A percentile compares a stretch with the other conserved stretches of the same genome.
Evolutionary conservation across 2,888 invertebrate species (phyloP).

Genomic region (Heliconius cydno): DNA sequence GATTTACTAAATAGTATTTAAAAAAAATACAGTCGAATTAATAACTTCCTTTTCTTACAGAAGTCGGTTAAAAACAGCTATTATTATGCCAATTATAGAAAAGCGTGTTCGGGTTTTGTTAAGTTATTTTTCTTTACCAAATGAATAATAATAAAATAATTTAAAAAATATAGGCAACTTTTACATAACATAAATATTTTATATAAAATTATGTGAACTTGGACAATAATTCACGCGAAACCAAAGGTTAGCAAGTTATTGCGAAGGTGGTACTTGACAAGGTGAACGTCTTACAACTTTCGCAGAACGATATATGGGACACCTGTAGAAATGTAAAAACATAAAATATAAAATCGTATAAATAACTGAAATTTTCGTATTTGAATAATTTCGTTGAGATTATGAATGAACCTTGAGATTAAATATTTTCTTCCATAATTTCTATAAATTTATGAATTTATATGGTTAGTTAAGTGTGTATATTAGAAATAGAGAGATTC

Average conservation of each 20-base stretch:
- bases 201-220: conserved; percentile 27
- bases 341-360: not conserved
- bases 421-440: no score
- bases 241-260: conserved; percentile 40
- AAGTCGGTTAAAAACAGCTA: not conserved
- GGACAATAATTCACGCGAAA: conserved; percentile 30
- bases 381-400: no score
- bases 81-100: not conserved
- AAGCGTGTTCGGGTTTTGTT: not conserved
- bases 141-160: not conserved
- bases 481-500: no score
- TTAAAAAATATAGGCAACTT: not conserved
- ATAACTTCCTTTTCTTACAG: no score
- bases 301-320: conserved; percentile 14
- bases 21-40: no score
- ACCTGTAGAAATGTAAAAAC: not conserved
- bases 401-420: no score
- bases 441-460: no score
- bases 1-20: no score
- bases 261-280: conserved; percentile 41
- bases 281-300: conserved; percentile 31
- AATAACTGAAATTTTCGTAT: no score
- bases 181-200: not conserved
- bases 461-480: no score
- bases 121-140: not conserved